Evolutionary conservation across 2,797 vertebrate genomes (phyloP).

Genomic region (Falco naumanni): DNA sequence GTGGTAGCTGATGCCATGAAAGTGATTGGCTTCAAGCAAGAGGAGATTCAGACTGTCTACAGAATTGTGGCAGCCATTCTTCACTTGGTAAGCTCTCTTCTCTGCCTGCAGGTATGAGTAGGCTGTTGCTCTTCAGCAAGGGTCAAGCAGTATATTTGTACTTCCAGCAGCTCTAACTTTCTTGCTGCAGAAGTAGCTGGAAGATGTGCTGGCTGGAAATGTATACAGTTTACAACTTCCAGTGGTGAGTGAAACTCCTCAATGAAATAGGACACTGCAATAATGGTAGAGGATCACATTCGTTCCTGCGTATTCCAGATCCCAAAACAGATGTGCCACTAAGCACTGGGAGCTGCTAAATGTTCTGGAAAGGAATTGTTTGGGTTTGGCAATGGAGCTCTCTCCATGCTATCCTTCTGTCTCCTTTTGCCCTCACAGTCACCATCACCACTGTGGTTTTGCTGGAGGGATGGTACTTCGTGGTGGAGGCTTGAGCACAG

Average conservation of each 20-base stretch:
- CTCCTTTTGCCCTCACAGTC: background rate
- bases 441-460: background rate
- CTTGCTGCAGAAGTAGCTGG: background rate
- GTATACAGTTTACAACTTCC: background rate
- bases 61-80: conserved; percentile 94
- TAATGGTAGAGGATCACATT: background rate
- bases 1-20: conserved; percentile 97
- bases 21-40: conserved; percentile 94
- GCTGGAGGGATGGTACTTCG: background rate
- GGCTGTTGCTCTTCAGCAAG: background rate
- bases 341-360: background rate
- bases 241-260: background rate
- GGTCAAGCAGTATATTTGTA: too few species aligned
- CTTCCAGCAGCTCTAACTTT: background rate
- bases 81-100: conserved; percentile 85
- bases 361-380: background rate
- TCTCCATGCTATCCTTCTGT: background rate
- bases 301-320: background rate
- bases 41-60: conserved; percentile 95
- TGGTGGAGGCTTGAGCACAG: background rate
- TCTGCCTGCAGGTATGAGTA: accelerated
- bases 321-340: background rate
- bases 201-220: background rate
- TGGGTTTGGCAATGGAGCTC: background rate
- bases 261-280: background rate